A percentile compares a stretch with the other conserved stretches of the same genome.
Conservation (phyloP, 2,113 vertebrate genomes). For the Lamprotornis superbus region DNA sequence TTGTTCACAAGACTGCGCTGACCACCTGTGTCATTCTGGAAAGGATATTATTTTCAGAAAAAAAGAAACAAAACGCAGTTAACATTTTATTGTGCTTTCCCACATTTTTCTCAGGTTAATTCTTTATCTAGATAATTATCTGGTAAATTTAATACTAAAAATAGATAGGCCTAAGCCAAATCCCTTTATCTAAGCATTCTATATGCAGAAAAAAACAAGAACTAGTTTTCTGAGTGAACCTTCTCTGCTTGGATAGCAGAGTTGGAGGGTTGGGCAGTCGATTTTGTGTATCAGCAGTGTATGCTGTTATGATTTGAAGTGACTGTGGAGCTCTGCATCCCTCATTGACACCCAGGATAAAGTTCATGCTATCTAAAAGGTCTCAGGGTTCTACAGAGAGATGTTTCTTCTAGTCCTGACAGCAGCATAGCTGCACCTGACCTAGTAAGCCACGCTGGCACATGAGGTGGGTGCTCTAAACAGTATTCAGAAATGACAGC, state of each 20-base stretch:
- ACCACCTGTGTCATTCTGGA: constrained; percentile 95
- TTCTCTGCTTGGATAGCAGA: not conserved
- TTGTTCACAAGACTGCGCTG: constrained; percentile 98
- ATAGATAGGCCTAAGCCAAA: not conserved
- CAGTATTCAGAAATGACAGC: not conserved
- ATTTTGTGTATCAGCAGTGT: not conserved
- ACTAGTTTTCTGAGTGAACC: not conserved
- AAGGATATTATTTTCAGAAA: constrained; percentile 40
- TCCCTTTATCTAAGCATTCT: not conserved
- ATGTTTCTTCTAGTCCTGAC: not conserved
- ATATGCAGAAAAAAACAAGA: not conserved
- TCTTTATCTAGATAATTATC: not conserved
- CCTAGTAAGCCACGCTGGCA: not conserved
- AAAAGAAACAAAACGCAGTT: not conserved
- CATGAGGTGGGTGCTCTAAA: not conserved
- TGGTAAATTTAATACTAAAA: not conserved
- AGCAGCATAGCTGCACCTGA: not conserved
- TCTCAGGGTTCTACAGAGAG: not conserved
- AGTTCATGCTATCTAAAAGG: not conserved
- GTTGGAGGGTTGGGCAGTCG: not conserved
- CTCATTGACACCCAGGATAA: not conserved
- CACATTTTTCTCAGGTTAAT: not conserved
- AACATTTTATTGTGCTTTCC: not conserved
- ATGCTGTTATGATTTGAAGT: not conserved
- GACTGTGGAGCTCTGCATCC: not conserved